phyloP scores from a whole-genome alignment of 2,113 vertebrate species.

The Piaya cayana region DNA sequence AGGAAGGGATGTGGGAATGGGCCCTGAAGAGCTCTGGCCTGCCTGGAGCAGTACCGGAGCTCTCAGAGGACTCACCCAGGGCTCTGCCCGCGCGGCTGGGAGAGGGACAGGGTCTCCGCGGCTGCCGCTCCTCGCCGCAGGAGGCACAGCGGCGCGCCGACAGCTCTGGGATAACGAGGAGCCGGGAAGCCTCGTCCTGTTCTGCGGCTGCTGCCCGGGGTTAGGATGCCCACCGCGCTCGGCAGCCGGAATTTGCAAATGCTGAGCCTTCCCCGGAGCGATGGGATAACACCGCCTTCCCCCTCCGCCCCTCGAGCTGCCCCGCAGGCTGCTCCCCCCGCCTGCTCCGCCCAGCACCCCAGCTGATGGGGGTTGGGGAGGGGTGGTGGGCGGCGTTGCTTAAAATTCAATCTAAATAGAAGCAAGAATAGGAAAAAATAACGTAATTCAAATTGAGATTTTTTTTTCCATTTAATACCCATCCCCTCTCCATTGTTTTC shows the following conservation, averaged over 20 bases:
- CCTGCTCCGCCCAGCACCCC: constrained; percentile 18
- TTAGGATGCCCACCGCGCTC: constrained; percentile 58
- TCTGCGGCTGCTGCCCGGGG: background rate
- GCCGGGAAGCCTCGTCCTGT: background rate
- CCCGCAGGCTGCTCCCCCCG: constrained; percentile 34
- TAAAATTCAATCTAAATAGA: background rate
- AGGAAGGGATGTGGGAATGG: background rate
- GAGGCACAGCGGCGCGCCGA: background rate
- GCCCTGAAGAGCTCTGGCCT: background rate
- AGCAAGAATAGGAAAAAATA: background rate
- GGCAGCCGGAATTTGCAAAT: constrained; percentile 74
- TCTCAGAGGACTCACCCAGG: constrained; percentile 43
- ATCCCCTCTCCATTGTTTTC: accelerated
- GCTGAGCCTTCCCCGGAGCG: constrained; percentile 74
- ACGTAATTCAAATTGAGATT: accelerated
- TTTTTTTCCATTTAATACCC: background rate
- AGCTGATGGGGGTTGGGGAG: no score
- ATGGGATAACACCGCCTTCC: constrained; percentile 76
- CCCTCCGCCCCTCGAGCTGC: constrained; percentile 51
- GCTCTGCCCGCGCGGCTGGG: constrained; percentile 6
- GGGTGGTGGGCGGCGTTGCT: no score
- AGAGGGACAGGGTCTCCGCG: background rate
- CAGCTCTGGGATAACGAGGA: background rate
- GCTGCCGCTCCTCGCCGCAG: background rate
- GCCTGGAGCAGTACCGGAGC: background rate